These are phyloP conservation scores for Coreoperca whiteheadi DNA, from an alignment of 2,113 vertebrate species.

Conservation along the genomic window DNA sequence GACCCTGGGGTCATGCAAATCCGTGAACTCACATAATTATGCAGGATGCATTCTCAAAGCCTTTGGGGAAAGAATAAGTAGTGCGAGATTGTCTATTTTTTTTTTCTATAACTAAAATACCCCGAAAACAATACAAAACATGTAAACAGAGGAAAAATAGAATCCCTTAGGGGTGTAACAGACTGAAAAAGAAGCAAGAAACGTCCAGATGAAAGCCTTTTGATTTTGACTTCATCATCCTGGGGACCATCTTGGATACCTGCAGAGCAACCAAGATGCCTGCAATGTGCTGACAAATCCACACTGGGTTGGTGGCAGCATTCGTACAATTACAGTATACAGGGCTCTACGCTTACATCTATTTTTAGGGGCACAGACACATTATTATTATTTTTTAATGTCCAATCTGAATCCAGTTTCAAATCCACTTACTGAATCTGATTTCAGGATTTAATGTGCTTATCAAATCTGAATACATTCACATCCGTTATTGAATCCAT, in stretches of 20 bases:
- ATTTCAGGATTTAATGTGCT: no score
- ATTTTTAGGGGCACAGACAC: no score
- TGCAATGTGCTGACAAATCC: constrained; percentile 7
- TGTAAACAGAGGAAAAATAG: constrained; percentile 25
- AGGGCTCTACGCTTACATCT: no score
- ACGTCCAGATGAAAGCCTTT: constrained; percentile 19
- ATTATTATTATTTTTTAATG: background rate
- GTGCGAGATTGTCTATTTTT: constrained; percentile 38
- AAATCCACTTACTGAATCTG: no score
- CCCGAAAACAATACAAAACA: constrained; percentile 23
- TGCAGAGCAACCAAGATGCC: background rate
- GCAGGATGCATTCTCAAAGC: constrained; percentile 45
- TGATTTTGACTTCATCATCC: constrained; percentile 18
- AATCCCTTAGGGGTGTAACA: constrained; percentile 4
- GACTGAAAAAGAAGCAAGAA: background rate
- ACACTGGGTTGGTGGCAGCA: background rate
- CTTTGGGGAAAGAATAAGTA: constrained; percentile 36
- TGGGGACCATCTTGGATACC: background rate
- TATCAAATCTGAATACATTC: no score
- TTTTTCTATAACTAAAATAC: constrained; percentile 12
- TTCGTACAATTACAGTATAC: constrained; percentile 1
- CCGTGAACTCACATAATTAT: constrained; percentile 52
- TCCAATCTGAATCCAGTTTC: no score
- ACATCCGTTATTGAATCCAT: no score
- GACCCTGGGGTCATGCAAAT: constrained; percentile 38